phyloP scores from a whole-genome alignment of 2,888 invertebrate genomes.

The Anorthoa munda region DNA sequence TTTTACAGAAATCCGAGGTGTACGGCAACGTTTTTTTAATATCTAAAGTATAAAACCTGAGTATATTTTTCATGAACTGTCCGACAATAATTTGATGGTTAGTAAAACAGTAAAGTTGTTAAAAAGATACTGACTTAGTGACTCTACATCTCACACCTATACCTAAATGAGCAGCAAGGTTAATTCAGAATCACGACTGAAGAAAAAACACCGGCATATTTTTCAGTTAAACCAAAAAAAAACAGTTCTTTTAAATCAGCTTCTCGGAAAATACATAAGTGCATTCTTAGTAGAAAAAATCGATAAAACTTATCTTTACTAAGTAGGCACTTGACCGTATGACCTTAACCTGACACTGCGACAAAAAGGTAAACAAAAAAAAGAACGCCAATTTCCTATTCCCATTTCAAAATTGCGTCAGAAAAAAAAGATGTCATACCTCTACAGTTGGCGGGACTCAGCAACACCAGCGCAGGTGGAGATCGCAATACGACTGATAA shows the following conservation, averaged over 20 bases:
- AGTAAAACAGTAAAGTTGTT: neutral
- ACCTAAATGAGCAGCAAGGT: conserved; percentile 3
- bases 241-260: neutral
- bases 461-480: conserved; percentile 65
- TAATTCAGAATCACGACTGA: neutral
- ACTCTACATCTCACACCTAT: neutral
- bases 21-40: too few relatives aligned
- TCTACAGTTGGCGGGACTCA: conserved; percentile 30
- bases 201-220: neutral
- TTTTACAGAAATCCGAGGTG: neutral
- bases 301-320: conserved; percentile 1
- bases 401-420: conserved; percentile 24
- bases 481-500: conserved; percentile 71
- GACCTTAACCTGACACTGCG: conserved; percentile 18
- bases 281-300: neutral
- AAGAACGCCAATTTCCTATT: conserved; percentile 5
- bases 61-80: neutral
- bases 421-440: conserved; percentile 28
- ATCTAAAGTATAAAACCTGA: too few relatives aligned
- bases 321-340: conserved; percentile 8
- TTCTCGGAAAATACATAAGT: neutral
- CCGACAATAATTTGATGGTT: too few relatives aligned
- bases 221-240: neutral
- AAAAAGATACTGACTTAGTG: neutral
- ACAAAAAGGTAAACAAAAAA: conserved; percentile 32